phyloP scores from a whole-genome alignment of 2,888 invertebrate species.

The Trachelus troglodyta region DNA sequence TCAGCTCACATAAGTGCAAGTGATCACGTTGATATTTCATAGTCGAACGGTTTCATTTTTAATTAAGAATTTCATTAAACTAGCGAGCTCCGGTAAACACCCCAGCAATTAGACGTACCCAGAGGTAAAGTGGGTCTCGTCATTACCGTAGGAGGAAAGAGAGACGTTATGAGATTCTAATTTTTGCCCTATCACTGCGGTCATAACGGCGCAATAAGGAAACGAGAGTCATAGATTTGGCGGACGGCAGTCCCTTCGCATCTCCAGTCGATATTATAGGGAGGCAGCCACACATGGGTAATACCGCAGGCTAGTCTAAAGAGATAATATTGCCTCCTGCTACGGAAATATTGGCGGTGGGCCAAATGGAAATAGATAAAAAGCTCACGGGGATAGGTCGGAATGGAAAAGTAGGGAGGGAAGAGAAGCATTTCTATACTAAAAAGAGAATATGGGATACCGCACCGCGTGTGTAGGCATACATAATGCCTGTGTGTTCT shows the following conservation, averaged over 20 bases:
- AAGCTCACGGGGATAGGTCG: constrained; percentile 37
- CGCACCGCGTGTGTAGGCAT: constrained; percentile 24
- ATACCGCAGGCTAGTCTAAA: constrained; percentile 46
- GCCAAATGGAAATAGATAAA: constrained; percentile 65
- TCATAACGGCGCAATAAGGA: constrained; percentile 1
- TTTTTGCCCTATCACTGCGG: neutral
- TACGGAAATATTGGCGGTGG: constrained; percentile 57
- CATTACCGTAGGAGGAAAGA: neutral
- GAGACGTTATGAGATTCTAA: neutral
- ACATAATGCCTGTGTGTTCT: constrained; percentile 16
- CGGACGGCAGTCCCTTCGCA: neutral
- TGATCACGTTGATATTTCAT: neutral
- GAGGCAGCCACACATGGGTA: constrained; percentile 28
- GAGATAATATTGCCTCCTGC: constrained; percentile 59
- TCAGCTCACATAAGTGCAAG: neutral
- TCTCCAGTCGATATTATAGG: constrained; percentile 35
- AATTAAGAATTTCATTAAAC: neutral
- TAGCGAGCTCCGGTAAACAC: neutral
- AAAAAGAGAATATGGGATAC: constrained; percentile 24
- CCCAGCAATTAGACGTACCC: neutral
- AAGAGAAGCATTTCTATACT: neutral
- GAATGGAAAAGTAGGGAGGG: neutral
- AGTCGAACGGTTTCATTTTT: neutral
- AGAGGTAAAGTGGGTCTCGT: neutral
- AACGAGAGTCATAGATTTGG: constrained; percentile 2